phyloP scores from a whole-genome alignment of 2,113 vertebrate genomes.

The Labeo rohita region DNA sequence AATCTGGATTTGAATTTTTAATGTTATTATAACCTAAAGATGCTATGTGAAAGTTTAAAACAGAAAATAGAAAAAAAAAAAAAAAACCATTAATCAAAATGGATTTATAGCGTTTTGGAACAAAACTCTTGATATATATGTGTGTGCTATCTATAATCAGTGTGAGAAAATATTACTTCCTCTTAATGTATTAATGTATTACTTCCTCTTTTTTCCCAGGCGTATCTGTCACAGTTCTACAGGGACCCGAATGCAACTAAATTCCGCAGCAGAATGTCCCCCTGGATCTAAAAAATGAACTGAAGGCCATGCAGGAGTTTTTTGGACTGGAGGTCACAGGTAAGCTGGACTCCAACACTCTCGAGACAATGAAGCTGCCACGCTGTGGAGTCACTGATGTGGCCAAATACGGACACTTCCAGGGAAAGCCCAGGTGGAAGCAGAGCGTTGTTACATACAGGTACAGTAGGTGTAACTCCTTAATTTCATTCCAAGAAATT shows the following conservation, averaged over 20 bases:
- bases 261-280: background rate
- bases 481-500: background rate
- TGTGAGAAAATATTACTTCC: background rate
- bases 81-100: no score
- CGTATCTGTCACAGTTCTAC: conserved; percentile 66
- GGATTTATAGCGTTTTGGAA: no score
- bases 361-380: conserved; percentile 72
- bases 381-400: conserved; percentile 74
- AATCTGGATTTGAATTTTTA: no score
- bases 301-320: conserved; percentile 75
- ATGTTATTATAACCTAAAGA: no score
- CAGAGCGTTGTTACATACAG: conserved; percentile 79
- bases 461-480: conserved; percentile 49
- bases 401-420: conserved; percentile 74
- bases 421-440: conserved; percentile 72
- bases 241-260: conserved; percentile 47
- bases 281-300: conserved; percentile 57
- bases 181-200: background rate
- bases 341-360: conserved; percentile 68
- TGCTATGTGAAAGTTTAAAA: no score
- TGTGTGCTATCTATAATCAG: background rate
- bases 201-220: conserved; percentile 52
- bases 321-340: conserved; percentile 74
- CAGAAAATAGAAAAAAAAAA: no score
- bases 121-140: background rate